Evolutionary conservation across 2,888 invertebrate species (phyloP).

Genomic region (Ennomos quercinarius): DNA sequence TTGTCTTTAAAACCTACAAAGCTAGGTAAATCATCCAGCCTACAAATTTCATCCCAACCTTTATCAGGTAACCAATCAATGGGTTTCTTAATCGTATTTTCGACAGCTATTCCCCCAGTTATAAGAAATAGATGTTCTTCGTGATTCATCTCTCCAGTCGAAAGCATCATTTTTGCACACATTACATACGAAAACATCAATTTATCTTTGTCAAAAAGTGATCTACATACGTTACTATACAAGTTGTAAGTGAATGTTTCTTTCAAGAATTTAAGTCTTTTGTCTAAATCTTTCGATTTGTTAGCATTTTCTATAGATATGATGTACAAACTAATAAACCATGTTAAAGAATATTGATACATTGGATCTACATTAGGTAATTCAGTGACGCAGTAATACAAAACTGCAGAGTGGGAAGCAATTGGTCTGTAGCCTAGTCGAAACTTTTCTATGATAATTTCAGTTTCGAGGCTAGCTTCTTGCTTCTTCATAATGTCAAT

Average conservation of each 20-base stretch:
- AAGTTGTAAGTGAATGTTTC: slow-evolving; percentile 92
- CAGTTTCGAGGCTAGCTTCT: slow-evolving; percentile 90
- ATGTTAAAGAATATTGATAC: slow-evolving; percentile 94
- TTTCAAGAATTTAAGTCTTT: slow-evolving; percentile 88
- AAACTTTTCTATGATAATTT: slow-evolving; percentile 91
- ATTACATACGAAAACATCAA: slow-evolving; percentile 92
- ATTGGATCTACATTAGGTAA: slow-evolving; percentile 94
- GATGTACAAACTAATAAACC: slow-evolving; percentile 94
- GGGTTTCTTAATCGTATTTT: slow-evolving; percentile 88
- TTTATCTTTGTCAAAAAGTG: slow-evolving; percentile 95
- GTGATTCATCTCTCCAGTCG: slow-evolving; percentile 84
- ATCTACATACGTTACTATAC: slow-evolving; percentile 92
- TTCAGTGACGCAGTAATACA: slow-evolving; percentile 94
- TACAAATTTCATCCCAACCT: slow-evolving; percentile 92
- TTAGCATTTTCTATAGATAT: slow-evolving; percentile 91
- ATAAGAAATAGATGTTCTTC: slow-evolving; percentile 89
- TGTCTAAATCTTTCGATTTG: slow-evolving; percentile 89
- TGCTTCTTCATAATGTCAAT: slow-evolving; percentile 94
- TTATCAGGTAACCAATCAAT: slow-evolving; percentile 90
- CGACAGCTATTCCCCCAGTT: slow-evolving; percentile 90
- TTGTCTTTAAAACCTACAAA: slow-evolving; percentile 84
- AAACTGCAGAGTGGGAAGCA: slow-evolving; percentile 91
- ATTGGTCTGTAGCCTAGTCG: slow-evolving; percentile 91
- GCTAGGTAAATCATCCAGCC: slow-evolving; percentile 82
- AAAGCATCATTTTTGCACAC: slow-evolving; percentile 89